Evolutionary conservation across 2,888 invertebrate genomes (phyloP).

Genomic region (Elegia similella): DNA sequence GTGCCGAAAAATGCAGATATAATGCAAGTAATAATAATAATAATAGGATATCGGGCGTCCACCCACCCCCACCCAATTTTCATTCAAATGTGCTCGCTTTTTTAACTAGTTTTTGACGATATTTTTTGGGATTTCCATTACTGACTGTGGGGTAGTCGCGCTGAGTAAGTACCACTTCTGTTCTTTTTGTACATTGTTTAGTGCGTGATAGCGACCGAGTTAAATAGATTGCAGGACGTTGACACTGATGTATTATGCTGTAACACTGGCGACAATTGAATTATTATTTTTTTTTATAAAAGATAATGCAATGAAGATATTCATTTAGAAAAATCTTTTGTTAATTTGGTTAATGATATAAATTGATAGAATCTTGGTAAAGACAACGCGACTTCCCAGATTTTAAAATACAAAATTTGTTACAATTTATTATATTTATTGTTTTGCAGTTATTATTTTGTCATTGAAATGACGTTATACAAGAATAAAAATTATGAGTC

Average conservation of each 20-base stretch:
- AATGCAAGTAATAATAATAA: conserved; percentile 81
- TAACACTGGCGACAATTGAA: background rate
- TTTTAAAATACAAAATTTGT: no score
- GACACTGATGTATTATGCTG: conserved; percentile 4
- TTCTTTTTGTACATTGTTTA: conserved; percentile 43
- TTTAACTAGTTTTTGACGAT: conserved; percentile 69
- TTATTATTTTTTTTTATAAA: background rate
- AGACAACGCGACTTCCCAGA: no score
- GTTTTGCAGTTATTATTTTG: no score
- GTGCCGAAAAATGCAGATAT: conserved; percentile 79
- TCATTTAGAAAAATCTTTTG: no score
- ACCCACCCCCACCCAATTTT: conserved; percentile 75
- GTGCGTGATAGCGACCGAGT: conserved; percentile 30
- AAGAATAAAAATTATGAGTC: background rate
- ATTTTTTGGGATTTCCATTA: conserved; percentile 79
- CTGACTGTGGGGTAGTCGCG: conserved; percentile 61
- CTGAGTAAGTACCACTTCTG: conserved; percentile 52
- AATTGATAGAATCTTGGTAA: no score
- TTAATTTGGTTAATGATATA: no score
- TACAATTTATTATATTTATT: no score
- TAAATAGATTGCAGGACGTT: conserved; percentile 12
- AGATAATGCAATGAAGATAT: no score
- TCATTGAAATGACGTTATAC: no score
- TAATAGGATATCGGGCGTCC: conserved; percentile 75
- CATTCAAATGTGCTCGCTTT: conserved; percentile 77